Conservation (phyloP, 2,888 invertebrate genomes). For the Plutella xylostella region DNA sequence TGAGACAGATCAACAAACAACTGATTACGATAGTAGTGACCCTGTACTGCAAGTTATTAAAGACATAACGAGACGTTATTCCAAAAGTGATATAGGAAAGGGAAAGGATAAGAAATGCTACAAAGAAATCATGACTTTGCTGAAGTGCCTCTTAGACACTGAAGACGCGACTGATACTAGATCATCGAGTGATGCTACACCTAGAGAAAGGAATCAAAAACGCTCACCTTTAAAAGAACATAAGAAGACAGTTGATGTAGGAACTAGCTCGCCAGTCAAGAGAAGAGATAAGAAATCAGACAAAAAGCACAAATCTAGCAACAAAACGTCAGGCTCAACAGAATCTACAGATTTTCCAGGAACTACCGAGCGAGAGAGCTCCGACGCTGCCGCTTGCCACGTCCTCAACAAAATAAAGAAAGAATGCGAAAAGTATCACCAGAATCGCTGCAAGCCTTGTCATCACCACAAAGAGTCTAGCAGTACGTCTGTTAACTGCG, state of each 20-base stretch:
- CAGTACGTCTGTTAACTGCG: slow-evolving; percentile 44
- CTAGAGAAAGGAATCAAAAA: background rate
- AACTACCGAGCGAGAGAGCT: slow-evolving; percentile 46
- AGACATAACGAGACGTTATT: slow-evolving; percentile 53
- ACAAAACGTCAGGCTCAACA: slow-evolving; percentile 22
- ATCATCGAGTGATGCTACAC: no score
- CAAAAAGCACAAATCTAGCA: slow-evolving; percentile 28
- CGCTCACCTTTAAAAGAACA: background rate
- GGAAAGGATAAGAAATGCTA: slow-evolving; percentile 50
- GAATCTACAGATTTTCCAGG: slow-evolving; percentile 39
- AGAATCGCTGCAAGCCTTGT: slow-evolving; percentile 38
- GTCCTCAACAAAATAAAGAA: slow-evolving; percentile 50
- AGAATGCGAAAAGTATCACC: slow-evolving; percentile 55
- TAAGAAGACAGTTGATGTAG: background rate
- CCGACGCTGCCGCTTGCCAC: slow-evolving; percentile 42
- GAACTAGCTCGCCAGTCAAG: slow-evolving; percentile 15
- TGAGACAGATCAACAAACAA: no score
- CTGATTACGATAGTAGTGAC: no score
- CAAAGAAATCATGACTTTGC: slow-evolving; percentile 47
- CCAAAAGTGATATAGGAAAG: slow-evolving; percentile 43
- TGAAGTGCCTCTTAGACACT: slow-evolving; percentile 55
- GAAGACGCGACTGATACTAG: slow-evolving; percentile 33
- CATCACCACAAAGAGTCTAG: slow-evolving; percentile 34
- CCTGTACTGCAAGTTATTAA: slow-evolving; percentile 46
- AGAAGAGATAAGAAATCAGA: slow-evolving; percentile 36